Evolutionary conservation across 2,888 invertebrate genomes (phyloP).

Genomic region (Apamea monoglypha): DNA sequence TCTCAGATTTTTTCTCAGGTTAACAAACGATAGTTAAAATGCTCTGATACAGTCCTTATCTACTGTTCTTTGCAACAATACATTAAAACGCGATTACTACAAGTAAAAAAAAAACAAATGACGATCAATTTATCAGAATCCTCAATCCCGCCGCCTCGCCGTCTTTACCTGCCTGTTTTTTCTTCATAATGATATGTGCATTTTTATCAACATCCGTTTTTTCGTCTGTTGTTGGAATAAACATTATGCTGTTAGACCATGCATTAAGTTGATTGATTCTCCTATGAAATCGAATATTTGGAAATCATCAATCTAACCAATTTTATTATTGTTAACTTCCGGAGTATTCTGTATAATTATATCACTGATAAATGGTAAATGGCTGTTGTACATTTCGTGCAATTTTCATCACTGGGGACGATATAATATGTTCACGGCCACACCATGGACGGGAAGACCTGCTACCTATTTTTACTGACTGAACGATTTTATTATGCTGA

Average conservation of each 20-base stretch:
- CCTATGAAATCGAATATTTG: background rate
- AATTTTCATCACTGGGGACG: background rate
- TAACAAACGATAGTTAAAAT: background rate
- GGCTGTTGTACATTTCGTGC: background rate
- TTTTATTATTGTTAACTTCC: background rate
- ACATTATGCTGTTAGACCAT: background rate
- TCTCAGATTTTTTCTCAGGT: background rate
- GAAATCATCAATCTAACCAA: background rate
- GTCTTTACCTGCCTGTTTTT: constrained; percentile 34
- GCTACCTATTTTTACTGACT: background rate
- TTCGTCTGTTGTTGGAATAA: constrained; percentile 33
- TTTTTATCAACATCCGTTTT: constrained; percentile 48
- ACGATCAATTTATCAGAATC: constrained; percentile 8
- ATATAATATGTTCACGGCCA: background rate
- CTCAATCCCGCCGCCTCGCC: background rate
- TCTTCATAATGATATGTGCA: constrained; percentile 43
- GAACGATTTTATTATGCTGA: background rate
- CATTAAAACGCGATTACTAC: background rate
- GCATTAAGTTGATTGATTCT: constrained; percentile 6
- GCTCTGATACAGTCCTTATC: background rate
- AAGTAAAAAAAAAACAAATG: background rate
- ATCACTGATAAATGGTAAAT: background rate
- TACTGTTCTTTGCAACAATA: background rate
- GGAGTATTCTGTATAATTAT: background rate
- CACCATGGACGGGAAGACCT: background rate